These are phyloP conservation scores for Oncorhynchus nerka DNA, from an alignment of 2,113 vertebrate genomes.

Conservation along the genomic window DNA sequence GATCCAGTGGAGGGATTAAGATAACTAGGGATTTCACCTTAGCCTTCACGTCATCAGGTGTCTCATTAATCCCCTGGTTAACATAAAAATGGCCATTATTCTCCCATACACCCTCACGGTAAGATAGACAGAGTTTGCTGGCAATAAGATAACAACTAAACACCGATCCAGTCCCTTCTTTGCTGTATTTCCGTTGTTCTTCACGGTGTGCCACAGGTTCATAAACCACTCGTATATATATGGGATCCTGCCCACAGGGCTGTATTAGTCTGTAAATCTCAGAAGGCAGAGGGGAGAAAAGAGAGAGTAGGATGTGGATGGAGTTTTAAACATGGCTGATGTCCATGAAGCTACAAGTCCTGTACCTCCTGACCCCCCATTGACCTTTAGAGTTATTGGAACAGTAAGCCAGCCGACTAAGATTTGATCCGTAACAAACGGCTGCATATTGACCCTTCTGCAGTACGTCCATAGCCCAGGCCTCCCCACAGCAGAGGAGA, in stretches of 20 bases:
- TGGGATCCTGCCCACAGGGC: neutral
- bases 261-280: slow-evolving; percentile 18
- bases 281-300: neutral
- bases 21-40: neutral
- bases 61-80: slow-evolving; percentile 27
- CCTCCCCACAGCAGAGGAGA: neutral
- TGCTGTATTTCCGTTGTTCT: neutral
- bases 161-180: neutral
- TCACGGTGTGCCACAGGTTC: neutral
- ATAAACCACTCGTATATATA: slow-evolving; percentile 29
- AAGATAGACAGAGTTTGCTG: neutral
- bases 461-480: neutral
- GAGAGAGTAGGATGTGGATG: too few species aligned
- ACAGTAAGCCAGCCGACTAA: neutral
- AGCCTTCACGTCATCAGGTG: neutral
- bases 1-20: slow-evolving; percentile 10
- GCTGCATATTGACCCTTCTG: neutral
- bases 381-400: neutral
- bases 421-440: neutral
- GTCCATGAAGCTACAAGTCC: neutral
- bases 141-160: slow-evolving; percentile 2
- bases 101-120: neutral
- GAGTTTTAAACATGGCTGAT: neutral
- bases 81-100: slow-evolving; percentile 10
- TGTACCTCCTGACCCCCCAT: neutral